Conservation (phyloP, 2,888 invertebrate species). For the Dasysyrphus tricinctus region DNA sequence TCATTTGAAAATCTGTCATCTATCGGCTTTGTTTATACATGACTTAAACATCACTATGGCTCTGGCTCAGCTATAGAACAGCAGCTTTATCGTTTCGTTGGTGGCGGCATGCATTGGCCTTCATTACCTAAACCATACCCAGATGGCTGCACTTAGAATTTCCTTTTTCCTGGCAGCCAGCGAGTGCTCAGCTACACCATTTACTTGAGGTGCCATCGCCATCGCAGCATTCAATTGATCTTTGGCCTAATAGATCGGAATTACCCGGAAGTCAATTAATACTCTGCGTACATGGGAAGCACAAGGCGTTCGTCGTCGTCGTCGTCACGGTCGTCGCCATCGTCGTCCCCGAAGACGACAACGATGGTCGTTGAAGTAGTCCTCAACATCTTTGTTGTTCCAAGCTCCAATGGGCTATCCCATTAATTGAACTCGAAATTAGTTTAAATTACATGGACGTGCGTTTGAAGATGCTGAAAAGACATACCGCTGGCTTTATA, state of each 20-base stretch:
- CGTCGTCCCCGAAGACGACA: not conserved
- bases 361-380: not conserved
- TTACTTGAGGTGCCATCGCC: slow-evolving; percentile 61
- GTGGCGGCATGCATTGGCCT: slow-evolving; percentile 23
- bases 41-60: no score
- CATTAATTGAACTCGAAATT: slow-evolving; percentile 67
- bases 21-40: slow-evolving; percentile 32
- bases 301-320: slow-evolving; percentile 10
- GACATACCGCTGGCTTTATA: slow-evolving; percentile 14
- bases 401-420: slow-evolving; percentile 27
- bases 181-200: slow-evolving; percentile 10
- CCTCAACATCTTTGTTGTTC: not conserved
- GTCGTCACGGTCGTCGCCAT: not conserved
- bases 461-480: slow-evolving; percentile 38
- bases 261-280: slow-evolving; percentile 71
- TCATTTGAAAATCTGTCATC: slow-evolving; percentile 66
- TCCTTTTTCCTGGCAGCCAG: slow-evolving; percentile 48
- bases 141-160: slow-evolving; percentile 53
- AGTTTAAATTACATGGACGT: slow-evolving; percentile 70
- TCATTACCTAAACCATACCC: slow-evolving; percentile 28
- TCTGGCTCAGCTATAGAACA: no score
- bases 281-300: slow-evolving; percentile 38
- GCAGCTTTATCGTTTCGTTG: not conserved
- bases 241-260: slow-evolving; percentile 66
- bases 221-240: slow-evolving; percentile 60